Percentiles rank a stretch among this genome's conserved stretches.
phyloP scores from a whole-genome alignment of 2,113 vertebrate genomes.

The Rhinichthys klamathensis region DNA sequence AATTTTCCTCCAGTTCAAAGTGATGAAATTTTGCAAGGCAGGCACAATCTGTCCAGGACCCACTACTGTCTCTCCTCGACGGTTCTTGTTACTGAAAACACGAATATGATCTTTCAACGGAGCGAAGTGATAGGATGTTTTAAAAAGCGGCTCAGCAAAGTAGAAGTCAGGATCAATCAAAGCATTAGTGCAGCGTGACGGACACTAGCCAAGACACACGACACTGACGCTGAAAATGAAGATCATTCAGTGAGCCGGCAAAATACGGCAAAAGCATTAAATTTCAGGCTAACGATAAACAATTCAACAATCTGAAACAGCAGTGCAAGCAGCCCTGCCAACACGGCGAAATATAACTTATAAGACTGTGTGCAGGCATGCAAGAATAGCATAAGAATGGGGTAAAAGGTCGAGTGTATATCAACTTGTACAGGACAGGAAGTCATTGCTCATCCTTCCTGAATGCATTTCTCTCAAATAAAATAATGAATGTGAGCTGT shows the following conservation, averaged over 20 bases:
- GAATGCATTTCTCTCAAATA: not conserved
- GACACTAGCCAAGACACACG: not conserved
- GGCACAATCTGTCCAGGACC: not conserved
- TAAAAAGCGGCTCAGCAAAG: not conserved
- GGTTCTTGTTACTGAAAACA: not conserved
- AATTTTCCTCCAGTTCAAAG: not conserved
- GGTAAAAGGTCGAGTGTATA: constrained; percentile 17
- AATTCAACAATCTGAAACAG: constrained; percentile 29
- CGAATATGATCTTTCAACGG: not conserved
- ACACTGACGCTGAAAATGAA: not conserved
- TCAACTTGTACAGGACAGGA: not conserved
- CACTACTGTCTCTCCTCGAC: not conserved
- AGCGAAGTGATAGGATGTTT: not conserved
- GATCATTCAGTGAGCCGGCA: constrained; percentile 61
- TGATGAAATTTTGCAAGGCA: not conserved
- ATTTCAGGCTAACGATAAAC: constrained; percentile 12
- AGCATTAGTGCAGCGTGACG: not conserved
- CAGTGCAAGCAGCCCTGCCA: constrained; percentile 33
- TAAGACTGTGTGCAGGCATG: not conserved
- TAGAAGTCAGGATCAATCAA: constrained; percentile 21
- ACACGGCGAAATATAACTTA: not conserved
- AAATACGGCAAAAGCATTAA: constrained; percentile 52
- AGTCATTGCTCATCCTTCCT: constrained; percentile 17
- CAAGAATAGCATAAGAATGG: constrained; percentile 3
- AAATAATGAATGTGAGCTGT: not conserved